Percentiles rank a stretch among this genome's conserved stretches.
Conservation (phyloP, 2,113 vertebrate species). For the Cyrtonyx montezumae region DNA sequence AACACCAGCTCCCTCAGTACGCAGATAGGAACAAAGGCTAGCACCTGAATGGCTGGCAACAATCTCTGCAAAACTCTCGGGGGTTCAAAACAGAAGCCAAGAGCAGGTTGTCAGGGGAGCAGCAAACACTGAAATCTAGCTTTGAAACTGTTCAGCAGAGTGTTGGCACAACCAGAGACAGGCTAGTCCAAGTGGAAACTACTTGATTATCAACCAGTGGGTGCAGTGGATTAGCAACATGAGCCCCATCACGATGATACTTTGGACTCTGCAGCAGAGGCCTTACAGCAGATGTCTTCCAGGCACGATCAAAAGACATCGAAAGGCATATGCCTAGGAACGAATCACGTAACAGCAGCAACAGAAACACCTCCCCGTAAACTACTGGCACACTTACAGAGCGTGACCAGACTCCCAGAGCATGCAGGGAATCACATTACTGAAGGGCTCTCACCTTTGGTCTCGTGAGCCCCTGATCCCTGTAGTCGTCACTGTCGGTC, state of each 20-base stretch:
- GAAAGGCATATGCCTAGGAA: neutral
- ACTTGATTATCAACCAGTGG: neutral
- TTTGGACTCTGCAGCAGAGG: neutral
- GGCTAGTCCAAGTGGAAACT: neutral
- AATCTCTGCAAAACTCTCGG: neutral
- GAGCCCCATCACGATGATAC: neutral
- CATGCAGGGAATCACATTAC: neutral
- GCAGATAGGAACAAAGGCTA: neutral
- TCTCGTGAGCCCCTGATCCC: conserved; percentile 94
- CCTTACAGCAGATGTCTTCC: neutral
- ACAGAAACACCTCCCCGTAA: neutral
- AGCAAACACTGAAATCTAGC: neutral
- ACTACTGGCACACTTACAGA: neutral
- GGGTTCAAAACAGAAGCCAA: neutral
- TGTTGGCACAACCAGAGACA: neutral
- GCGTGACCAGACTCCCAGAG: neutral
- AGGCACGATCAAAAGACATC: accelerated
- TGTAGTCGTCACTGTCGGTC: conserved; percentile 78
- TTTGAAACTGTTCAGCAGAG: neutral
- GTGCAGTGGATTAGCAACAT: neutral
- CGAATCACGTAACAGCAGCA: neutral
- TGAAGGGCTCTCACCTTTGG: conserved; percentile 85
- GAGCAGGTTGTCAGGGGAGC: neutral
- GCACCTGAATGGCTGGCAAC: neutral
- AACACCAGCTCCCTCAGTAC: neutral